These are phyloP conservation scores for Drosophila lacteicornis DNA, from an alignment of 1,140 invertebrate species.

Conservation along the genomic window DNA sequence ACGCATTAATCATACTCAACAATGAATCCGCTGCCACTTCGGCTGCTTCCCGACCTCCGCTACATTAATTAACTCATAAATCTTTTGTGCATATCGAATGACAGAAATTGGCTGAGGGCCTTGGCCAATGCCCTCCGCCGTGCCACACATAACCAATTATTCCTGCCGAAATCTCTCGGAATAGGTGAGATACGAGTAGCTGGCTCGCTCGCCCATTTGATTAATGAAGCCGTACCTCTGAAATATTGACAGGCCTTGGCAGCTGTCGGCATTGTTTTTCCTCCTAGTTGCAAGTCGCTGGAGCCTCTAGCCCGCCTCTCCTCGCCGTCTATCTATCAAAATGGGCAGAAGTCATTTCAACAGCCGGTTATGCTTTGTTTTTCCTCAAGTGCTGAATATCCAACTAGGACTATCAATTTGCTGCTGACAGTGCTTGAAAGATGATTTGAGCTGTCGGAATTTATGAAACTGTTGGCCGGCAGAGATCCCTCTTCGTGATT, in stretches of 20 bases:
- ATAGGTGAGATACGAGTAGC: constrained; percentile 24
- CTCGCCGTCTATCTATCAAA: constrained; percentile 64
- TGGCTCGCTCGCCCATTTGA: constrained; percentile 43
- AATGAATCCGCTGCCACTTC: constrained; percentile 34
- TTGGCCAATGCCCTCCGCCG: constrained; percentile 4
- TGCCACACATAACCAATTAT: constrained; percentile 63
- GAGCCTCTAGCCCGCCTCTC: neutral
- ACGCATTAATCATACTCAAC: constrained; percentile 74
- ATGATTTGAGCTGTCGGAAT: constrained; percentile 18
- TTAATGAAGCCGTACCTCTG: constrained; percentile 69
- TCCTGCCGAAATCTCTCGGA: constrained; percentile 58
- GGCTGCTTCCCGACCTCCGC: constrained; percentile 28
- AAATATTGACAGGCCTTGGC: constrained; percentile 68
- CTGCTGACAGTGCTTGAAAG: constrained; percentile 51
- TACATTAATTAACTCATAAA: constrained; percentile 81
- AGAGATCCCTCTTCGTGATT: neutral
- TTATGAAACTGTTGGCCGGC: constrained; percentile 25
- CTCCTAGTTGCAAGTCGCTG: constrained; percentile 20
- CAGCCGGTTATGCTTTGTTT: constrained; percentile 48
- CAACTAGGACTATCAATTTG: constrained; percentile 68
- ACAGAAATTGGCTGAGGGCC: constrained; percentile 63
- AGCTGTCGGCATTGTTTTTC: constrained; percentile 55
- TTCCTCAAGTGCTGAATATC: constrained; percentile 30
- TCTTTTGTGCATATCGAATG: constrained; percentile 77
- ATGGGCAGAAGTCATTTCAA: constrained; percentile 67